Conservation (phyloP, 2,113 vertebrate genomes). For the Mirza zaza region DNA sequence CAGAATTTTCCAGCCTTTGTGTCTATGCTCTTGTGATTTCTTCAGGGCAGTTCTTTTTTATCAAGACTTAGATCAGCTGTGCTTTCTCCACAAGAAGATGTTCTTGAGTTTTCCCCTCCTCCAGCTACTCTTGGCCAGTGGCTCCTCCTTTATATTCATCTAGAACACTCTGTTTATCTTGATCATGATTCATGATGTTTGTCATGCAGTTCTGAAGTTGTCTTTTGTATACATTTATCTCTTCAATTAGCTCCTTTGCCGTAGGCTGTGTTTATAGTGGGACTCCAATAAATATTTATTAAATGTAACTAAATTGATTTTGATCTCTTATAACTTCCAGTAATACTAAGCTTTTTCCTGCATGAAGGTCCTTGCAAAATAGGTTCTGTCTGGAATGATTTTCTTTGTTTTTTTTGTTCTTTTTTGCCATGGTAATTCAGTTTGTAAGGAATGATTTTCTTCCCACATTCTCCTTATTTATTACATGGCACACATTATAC, state of each 20-base stretch:
- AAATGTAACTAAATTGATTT: neutral
- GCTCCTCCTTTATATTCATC: neutral
- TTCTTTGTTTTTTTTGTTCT: too few relatives aligned
- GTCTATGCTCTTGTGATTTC: neutral
- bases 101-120: neutral
- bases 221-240: neutral
- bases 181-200: neutral
- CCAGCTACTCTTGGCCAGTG: neutral
- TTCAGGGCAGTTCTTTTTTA: neutral
- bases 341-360: neutral
- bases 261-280: neutral
- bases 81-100: neutral
- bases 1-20: neutral
- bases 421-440: too few relatives aligned
- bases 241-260: neutral
- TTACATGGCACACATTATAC: neutral
- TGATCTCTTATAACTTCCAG: neutral
- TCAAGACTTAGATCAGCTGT: neutral
- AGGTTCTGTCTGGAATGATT: neutral
- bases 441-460: constrained; percentile 5
- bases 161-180: neutral
- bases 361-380: neutral
- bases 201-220: neutral
- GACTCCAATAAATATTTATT: neutral
- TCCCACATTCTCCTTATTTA: neutral